Conservation (phyloP, 2,888 invertebrate species). For the Drosophila maculinotata region DNA sequence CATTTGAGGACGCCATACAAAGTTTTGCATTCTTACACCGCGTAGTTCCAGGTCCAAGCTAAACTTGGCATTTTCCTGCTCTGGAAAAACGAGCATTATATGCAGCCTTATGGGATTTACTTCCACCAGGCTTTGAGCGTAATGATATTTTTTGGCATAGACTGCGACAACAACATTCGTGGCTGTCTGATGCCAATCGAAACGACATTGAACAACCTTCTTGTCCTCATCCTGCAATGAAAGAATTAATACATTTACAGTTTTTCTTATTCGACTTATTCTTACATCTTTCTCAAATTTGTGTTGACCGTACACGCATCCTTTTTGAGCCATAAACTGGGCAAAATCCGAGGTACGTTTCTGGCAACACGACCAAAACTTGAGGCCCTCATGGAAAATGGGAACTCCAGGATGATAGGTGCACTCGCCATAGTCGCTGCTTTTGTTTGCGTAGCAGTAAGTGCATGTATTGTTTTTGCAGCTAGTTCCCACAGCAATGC, state of each 20-base stretch:
- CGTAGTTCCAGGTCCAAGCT: slow-evolving; percentile 91
- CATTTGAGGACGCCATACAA: no score
- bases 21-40: slow-evolving; percentile 89
- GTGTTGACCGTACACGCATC: slow-evolving; percentile 94
- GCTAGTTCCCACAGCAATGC: slow-evolving; percentile 89
- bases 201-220: slow-evolving; percentile 90
- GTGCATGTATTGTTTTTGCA: slow-evolving; percentile 95
- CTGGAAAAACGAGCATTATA: slow-evolving; percentile 91
- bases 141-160: slow-evolving; percentile 96
- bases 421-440: slow-evolving; percentile 89
- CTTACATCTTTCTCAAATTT: slow-evolving; percentile 90
- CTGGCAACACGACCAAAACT: slow-evolving; percentile 98
- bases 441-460: slow-evolving; percentile 89
- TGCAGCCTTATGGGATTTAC: slow-evolving; percentile 93
- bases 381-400: slow-evolving; percentile 98
- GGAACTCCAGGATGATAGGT: slow-evolving; percentile 94
- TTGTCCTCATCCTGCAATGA: slow-evolving; percentile 86
- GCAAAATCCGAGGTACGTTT: slow-evolving; percentile 97
- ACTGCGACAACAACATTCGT: slow-evolving; percentile 93
- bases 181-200: slow-evolving; percentile 98
- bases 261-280: background rate
- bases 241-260: slow-evolving; percentile 65
- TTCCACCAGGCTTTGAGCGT: slow-evolving; percentile 90
- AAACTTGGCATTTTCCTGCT: slow-evolving; percentile 90
- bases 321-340: slow-evolving; percentile 95